Evolutionary conservation across 1,140 invertebrate species (phyloP), one percentile per base, ranked within the genome.

Genomic region (Psix sp.): DNA sequence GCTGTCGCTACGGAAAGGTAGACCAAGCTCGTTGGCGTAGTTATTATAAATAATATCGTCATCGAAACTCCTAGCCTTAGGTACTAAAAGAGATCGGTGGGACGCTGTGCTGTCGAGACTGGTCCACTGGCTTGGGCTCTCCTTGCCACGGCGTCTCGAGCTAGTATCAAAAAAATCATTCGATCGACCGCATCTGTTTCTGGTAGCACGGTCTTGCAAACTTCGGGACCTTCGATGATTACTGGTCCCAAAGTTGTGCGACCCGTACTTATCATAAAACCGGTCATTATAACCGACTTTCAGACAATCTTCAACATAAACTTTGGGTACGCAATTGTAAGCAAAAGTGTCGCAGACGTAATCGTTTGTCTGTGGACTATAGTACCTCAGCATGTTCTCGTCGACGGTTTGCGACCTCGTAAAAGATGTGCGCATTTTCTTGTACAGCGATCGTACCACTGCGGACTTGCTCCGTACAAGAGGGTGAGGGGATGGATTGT

Each of bases 381-480:
- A 82, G 77, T 83, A 83, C 57, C 81, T 79, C 71, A 87, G 59
- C 57, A 86, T 71, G 63, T 81, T 87, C 68, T 87, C 85, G 76
- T 87, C 85, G 75, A 87, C 80, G 48, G 85, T 86, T 63, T 82
- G 84, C 67, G 85, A 87, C 62, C 83, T 85, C 76, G 82, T 84
- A 77, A 87, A 85, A 35, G 85, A 85, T 59, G 83, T 82, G 78
- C 82, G 82, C 79, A 86, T 85, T 79, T 85, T 87, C 80, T 79
- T 85, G 77, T 86, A 87, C 77, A 86, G 84, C 79, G 85, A 87
- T 80, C 85, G 85, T 66, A 87, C 84, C 72, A 87, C 86, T 86
- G 85, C 86, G 84, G 85, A 87, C 83, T 87, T 87, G 86, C 86
- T 87, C 84, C 86, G 84, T 86, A 87, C 85, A 82, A 87, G 81